Evolutionary conservation across 2,113 vertebrate species (phyloP), one percentile per base, ranked within the genome.

Genomic region (Pimephales promelas): DNA sequence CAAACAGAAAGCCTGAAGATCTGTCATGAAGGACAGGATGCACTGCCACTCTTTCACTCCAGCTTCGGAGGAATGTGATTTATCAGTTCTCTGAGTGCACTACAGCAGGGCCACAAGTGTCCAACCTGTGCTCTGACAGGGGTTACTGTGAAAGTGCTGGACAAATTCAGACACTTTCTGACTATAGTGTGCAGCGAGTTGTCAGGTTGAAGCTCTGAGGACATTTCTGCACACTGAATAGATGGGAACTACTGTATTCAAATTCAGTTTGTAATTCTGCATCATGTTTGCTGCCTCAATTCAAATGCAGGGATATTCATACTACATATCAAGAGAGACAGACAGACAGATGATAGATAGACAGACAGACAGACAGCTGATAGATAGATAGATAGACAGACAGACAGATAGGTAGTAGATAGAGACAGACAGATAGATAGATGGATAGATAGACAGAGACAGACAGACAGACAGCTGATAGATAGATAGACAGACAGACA

Each of bases 111-210:
- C 11, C 11, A 26, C 4, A 47, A 24, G n/a, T 47, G 70, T 49
- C 70, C 43, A 47, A 26, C 70, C 24, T n/a, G 14, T 14, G 13
- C n/a, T 47, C 11, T 57, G 74, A 71, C 36, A 3, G 22, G 36
- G 40, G 36, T 45, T 40, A 24, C 22, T 71, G 36, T 0, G 11
- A n/a, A 45, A 45, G 68, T 70, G 20, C 64, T 22, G 40, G 64
- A 36, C 64, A 70, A 40, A 70, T 70, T n/a, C 10, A 45, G 36
- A 71, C 68, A n/a, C n/a, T n/a, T n/a, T n/a, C n/a, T n/a, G n/a
- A n/a, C n/a, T n/a, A n/a, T 40, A 20, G 10, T 71, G 22, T 45
- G 45, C 9, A 13, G 57, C 13, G 34, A 40, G 49, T 18, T 22
- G 2, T 70, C n/a, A 3, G 7, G 56, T 10, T 24, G n/a, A 24